Evolutionary conservation across 2,797 vertebrate genomes (phyloP).

Genomic region (Pogonophryne albipinna): DNA sequence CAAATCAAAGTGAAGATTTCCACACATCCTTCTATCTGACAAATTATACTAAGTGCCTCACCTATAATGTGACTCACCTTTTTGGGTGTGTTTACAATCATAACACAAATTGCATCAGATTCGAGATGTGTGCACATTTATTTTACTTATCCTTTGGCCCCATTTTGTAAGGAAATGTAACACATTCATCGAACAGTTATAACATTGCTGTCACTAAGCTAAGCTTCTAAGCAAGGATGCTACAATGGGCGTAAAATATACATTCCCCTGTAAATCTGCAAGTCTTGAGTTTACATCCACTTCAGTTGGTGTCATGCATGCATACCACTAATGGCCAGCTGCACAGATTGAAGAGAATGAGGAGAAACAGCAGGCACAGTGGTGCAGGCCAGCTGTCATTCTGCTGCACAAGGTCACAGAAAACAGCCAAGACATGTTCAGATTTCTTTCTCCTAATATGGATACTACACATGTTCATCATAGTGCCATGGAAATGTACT

Average conservation of each 20-base stretch:
- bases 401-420: slow-evolving; percentile 57
- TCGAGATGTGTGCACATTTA: background rate
- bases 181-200: background rate
- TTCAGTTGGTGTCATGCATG: slow-evolving; percentile 13
- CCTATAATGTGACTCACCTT: background rate
- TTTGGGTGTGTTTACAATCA: background rate
- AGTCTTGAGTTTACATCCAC: slow-evolving; percentile 19
- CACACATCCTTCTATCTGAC: background rate
- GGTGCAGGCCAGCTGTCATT: slow-evolving; percentile 53
- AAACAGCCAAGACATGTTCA: slow-evolving; percentile 14
- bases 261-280: slow-evolving; percentile 8
- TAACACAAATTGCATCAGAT: background rate
- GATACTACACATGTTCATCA: background rate
- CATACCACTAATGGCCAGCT: slow-evolving; percentile 35
- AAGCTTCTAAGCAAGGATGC: background rate
- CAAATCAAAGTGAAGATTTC: slow-evolving; percentile 3
- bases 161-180: background rate
- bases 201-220: background rate
- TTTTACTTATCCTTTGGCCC: background rate
- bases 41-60: background rate
- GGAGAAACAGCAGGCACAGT: slow-evolving; percentile 61
- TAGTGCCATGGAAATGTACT: background rate
- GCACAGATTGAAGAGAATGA: slow-evolving; percentile 45
- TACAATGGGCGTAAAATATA: background rate
- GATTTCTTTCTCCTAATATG: slow-evolving; percentile 2